A percentile compares a stretch with the other conserved stretches of the same genome.
These are phyloP conservation scores for Diorhabda carinulata DNA, from an alignment of 1,140 invertebrate genomes.

Conservation along the genomic window DNA sequence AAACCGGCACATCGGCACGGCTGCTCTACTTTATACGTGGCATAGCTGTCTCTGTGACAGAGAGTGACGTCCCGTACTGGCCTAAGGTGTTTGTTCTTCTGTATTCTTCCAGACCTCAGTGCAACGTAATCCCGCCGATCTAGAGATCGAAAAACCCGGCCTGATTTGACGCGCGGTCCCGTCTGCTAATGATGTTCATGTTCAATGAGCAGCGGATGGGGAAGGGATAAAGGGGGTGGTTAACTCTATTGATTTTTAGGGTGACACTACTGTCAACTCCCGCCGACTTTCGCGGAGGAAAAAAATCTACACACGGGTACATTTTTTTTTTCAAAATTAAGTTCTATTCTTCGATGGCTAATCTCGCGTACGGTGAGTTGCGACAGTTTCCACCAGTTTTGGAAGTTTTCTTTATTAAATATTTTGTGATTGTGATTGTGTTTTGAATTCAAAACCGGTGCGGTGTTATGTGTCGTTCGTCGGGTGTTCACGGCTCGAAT, in stretches of 20 bases:
- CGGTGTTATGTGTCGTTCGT: conserved; percentile 45
- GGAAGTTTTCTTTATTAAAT: conserved; percentile 5
- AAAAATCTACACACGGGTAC: conserved; percentile 42
- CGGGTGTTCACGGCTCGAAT: conserved; percentile 40
- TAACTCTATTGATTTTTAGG: conserved; percentile 65
- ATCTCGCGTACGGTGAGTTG: conserved; percentile 16
- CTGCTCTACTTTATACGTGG: conserved; percentile 41
- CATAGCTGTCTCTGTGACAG: conserved; percentile 31
- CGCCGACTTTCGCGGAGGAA: conserved; percentile 52
- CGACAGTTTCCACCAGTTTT: conserved; percentile 6
- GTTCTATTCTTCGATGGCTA: conserved; percentile 5
- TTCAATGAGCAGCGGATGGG: conserved; percentile 46
- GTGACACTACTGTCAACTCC: conserved; percentile 61
- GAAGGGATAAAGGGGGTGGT: conserved; percentile 50
- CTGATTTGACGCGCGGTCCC: conserved; percentile 31
- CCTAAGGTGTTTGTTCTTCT: conserved; percentile 19
- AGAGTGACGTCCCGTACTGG: conserved; percentile 30
- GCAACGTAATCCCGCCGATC: conserved; percentile 15
- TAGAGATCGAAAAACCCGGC: conserved; percentile 30
- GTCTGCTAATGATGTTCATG: conserved; percentile 44
- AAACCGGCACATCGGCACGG: conserved; percentile 26
- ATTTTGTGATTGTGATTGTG: conserved; percentile 22
- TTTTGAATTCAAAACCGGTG: conserved; percentile 29
- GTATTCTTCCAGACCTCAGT: conserved; percentile 5
- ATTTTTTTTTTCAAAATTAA: conserved; percentile 32